These are phyloP conservation scores for Lasioglossum morio DNA, from an alignment of 2,888 invertebrate genomes.

Conservation along the genomic window DNA sequence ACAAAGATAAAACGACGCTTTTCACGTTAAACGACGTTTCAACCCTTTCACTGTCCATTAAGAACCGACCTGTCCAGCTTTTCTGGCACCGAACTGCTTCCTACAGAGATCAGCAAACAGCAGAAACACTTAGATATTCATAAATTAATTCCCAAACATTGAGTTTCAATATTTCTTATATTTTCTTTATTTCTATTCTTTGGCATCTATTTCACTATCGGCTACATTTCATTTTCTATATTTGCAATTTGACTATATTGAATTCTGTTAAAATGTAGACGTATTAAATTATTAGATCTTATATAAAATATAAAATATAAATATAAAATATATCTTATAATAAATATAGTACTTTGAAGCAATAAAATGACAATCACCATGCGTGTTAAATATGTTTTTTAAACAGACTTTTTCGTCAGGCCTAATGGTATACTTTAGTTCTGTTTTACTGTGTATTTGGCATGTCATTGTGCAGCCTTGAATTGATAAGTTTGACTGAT, in stretches of 20 bases:
- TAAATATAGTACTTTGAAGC: neutral
- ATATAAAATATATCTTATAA: too few species aligned
- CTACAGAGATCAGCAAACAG: neutral
- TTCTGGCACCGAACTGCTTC: neutral
- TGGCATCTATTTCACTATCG: neutral
- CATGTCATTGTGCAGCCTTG: neutral
- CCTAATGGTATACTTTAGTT: neutral
- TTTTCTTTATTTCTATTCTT: neutral
- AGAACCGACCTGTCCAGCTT: neutral
- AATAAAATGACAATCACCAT: neutral
- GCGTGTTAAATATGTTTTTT: neutral
- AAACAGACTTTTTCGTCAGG: neutral
- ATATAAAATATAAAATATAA: too few species aligned
- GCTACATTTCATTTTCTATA: neutral
- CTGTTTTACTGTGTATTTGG: neutral
- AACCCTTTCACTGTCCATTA: neutral
- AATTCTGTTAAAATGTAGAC: neutral
- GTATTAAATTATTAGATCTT: too few species aligned
- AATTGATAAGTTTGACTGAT: neutral
- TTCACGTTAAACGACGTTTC: neutral
- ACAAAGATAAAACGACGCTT: neutral
- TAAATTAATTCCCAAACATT: neutral
- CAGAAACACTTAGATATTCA: neutral
- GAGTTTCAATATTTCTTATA: neutral
- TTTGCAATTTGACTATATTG: neutral